Conservation (phyloP, 2,797 vertebrate species). For the Apodemus agrarius region DNA sequence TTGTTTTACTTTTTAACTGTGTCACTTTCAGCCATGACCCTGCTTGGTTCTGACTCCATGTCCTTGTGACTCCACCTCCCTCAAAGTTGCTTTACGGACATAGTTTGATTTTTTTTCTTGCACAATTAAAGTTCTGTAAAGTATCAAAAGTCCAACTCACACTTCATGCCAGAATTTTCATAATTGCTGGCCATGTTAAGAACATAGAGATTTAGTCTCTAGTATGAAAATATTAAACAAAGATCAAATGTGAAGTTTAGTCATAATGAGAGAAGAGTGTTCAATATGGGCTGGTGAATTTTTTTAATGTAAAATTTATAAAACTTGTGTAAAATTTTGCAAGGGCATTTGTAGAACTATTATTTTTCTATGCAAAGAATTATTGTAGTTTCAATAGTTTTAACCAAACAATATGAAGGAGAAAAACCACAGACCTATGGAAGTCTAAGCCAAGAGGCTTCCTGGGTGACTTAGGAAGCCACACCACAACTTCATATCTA, state of each 20-base stretch:
- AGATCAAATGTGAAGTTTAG: not conserved
- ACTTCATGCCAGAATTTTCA: not conserved
- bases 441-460: slow-evolving; percentile 11
- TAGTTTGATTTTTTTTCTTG: not conserved
- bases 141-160: not conserved
- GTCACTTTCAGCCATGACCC: not conserved
- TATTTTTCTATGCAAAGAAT: slow-evolving; percentile 8
- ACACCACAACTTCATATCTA: not conserved
- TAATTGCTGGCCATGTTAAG: not conserved
- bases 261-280: not conserved
- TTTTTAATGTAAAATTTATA: slow-evolving; percentile 27
- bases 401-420: not conserved
- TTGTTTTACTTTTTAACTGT: not conserved
- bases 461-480: not conserved
- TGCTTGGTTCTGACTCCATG: not conserved
- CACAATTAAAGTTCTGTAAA: slow-evolving; percentile 34
- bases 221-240: not conserved
- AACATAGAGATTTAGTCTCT: not conserved
- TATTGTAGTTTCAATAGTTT: not conserved
- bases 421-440: not conserved
- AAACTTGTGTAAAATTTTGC: slow-evolving; percentile 18
- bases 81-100: not conserved
- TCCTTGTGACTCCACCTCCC: no score
- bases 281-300: not conserved
- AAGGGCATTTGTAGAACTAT: slow-evolving; percentile 3